Evolutionary conservation across 2,888 invertebrate genomes (phyloP).

Genomic region (Miltochrista miniata): DNA sequence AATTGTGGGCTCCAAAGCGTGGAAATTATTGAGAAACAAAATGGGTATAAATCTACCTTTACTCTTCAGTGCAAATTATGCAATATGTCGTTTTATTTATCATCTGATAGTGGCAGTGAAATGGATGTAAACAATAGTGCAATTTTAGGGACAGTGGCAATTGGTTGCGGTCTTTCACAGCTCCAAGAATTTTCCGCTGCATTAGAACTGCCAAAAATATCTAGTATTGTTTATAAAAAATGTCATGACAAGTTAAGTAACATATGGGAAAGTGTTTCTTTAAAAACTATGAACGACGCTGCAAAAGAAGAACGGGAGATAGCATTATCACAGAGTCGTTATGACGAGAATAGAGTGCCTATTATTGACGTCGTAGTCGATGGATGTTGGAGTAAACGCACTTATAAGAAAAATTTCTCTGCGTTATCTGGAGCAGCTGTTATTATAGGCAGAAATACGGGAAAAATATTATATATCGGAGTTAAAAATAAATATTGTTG

Average conservation of each 20-base stretch:
- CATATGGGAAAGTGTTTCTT: neutral
- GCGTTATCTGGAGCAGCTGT: conserved; percentile 29
- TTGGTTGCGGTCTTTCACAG: conserved; percentile 1
- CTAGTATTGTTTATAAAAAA: neutral
- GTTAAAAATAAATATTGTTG: conserved; percentile 28
- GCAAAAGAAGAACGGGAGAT: conserved; percentile 17
- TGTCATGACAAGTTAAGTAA: neutral
- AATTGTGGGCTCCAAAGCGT: neutral
- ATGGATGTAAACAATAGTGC: neutral
- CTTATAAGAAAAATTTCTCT: conserved; percentile 18
- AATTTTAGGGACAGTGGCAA: neutral
- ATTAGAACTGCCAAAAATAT: neutral
- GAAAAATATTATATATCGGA: conserved; percentile 19
- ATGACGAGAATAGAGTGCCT: conserved; percentile 15
- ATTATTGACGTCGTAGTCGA: conserved; percentile 26
- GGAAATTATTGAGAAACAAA: neutral
- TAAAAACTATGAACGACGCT: conserved; percentile 7
- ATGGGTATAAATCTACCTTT: neutral
- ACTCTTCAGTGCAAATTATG: conserved; percentile 1
- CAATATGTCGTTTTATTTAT: neutral
- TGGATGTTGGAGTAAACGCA: conserved; percentile 26
- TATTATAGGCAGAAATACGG: conserved; percentile 22
- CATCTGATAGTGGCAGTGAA: neutral
- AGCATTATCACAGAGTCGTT: conserved; percentile 13
- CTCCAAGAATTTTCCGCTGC: conserved; percentile 2